phyloP scores from a whole-genome alignment of 2,113 vertebrate species.

The Helogale parvula region DNA sequence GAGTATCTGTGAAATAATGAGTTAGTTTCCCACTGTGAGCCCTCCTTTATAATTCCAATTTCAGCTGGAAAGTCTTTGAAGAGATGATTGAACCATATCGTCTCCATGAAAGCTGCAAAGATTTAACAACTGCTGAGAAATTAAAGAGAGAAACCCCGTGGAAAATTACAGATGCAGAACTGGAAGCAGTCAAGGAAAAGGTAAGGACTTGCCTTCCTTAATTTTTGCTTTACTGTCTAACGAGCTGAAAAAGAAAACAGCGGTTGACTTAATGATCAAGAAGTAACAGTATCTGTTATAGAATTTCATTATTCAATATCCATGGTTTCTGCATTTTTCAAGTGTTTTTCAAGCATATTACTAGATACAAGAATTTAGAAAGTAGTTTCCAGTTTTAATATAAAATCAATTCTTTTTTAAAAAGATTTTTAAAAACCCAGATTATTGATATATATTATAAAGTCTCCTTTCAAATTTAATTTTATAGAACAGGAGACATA shows the following conservation, averaged over 20 bases:
- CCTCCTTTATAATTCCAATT: slow-evolving; percentile 84
- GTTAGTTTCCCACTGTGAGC: slow-evolving; percentile 81
- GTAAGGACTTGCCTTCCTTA: slow-evolving; percentile 83
- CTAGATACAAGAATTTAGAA: slow-evolving; percentile 43
- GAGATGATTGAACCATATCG: slow-evolving; percentile 98
- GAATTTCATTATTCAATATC: slow-evolving; percentile 37
- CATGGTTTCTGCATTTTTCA: slow-evolving; percentile 3
- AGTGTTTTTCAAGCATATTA: slow-evolving; percentile 7
- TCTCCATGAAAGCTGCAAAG: slow-evolving; percentile 92
- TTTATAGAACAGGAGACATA: slow-evolving; percentile 4
- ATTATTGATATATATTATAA: slow-evolving; percentile 13
- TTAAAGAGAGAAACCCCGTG: slow-evolving; percentile 92
- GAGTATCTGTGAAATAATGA: slow-evolving; percentile 80
- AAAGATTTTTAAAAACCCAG: background rate
- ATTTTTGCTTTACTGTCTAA: slow-evolving; percentile 67
- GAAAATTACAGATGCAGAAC: slow-evolving; percentile 97
- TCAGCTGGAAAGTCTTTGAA: slow-evolving; percentile 94
- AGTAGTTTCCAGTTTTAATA: background rate
- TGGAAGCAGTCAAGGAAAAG: slow-evolving; percentile 95
- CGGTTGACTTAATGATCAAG: slow-evolving; percentile 53
- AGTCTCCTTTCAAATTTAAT: slow-evolving; percentile 50
- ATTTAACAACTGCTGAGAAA: slow-evolving; percentile 90
- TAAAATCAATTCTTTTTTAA: slow-evolving; percentile 23
- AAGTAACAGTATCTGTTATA: slow-evolving; percentile 20
- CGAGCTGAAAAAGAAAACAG: slow-evolving; percentile 58